These are phyloP conservation scores for Crematogaster levior DNA, from an alignment of 2,888 invertebrate species.

Conservation along the genomic window DNA sequence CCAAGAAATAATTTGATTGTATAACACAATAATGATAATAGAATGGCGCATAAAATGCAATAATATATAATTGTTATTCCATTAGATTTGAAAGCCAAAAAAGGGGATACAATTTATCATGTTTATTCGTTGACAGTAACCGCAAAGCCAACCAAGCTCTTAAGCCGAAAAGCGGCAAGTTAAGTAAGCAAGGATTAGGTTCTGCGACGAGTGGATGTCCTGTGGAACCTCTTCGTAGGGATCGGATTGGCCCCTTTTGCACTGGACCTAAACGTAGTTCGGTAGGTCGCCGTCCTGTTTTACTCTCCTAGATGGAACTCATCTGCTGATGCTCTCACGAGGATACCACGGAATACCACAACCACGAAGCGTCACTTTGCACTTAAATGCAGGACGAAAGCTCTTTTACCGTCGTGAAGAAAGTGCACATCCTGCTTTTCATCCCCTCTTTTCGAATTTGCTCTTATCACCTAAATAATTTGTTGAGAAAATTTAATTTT, in stretches of 20 bases:
- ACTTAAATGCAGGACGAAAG: constrained; percentile 78
- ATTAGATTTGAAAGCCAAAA: constrained; percentile 22
- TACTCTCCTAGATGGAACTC: constrained; percentile 68
- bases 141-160: constrained; percentile 78
- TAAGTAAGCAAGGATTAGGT: constrained; percentile 83
- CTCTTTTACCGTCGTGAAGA: constrained; percentile 72
- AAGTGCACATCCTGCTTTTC: constrained; percentile 60
- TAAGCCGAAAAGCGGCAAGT: constrained; percentile 84
- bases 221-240: constrained; percentile 47
- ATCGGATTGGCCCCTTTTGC: constrained; percentile 48
- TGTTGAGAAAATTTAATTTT: not conserved
- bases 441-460: constrained; percentile 27
- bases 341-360: constrained; percentile 81
- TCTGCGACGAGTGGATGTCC: constrained; percentile 55
- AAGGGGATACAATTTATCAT: constrained; percentile 58
- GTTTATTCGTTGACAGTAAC: constrained; percentile 69
- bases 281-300: constrained; percentile 46
- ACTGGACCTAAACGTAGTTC: constrained; percentile 45
- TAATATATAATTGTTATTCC: constrained; percentile 18
- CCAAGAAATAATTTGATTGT: not conserved
- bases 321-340: constrained; percentile 83
- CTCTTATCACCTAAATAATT: constrained; percentile 27
- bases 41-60: not conserved
- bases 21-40: not conserved
- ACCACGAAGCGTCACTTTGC: constrained; percentile 83